Base-by-base conservation (phyloP, 1,140 invertebrate genomes). In the Habropoda laboriosa region DNA sequence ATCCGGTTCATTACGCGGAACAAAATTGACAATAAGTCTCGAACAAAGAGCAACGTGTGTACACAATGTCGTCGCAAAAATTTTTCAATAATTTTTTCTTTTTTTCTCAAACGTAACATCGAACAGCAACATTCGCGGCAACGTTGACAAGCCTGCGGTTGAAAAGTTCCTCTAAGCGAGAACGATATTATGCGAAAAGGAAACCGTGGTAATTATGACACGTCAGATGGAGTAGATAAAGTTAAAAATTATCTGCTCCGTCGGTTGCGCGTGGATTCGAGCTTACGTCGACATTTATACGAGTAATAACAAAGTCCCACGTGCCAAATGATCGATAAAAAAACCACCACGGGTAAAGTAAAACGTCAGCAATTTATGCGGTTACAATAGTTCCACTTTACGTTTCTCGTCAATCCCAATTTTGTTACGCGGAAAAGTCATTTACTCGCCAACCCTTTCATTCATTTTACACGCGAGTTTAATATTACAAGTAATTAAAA, bases 321-420 rank as follows among this genome's bases (percentile, higher is more conserved):
- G 75, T 86, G 75, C 16, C 49, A 72, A 83, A 89, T 84, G 79
- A 87, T 90, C 89, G 81, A 88, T 87, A 83, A 85, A 86, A 81
- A 82, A 80, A 67, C 79, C 58, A 81, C 55, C 47, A 47, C 61
- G 78, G n/a, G 55, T 82, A 87, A 88, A 87, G 68, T 84, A 75
- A 85, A 89, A 81, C 83, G 87, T 89, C 88, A 89, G 89, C 89
- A 73, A 80, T 89, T 89, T 86, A 87, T 81, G 80, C 71, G 53
- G 79, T 84, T 86, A 86, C 80, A 87, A 83, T 81, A 80, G 79
- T 86, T 89, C 82, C 58, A 55, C 84, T 89, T 89, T 85, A 89
- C 78, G 75, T 75, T 83, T 67, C 49, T 72, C 63, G 24, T 66
- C 67, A 68, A 81, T 84, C 40, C 76, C 55, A 68, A n/a, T 77